phyloP scores from a whole-genome alignment of 53 echinoderm and acorn worm genomes.

The Stichopus horrens region DNA sequence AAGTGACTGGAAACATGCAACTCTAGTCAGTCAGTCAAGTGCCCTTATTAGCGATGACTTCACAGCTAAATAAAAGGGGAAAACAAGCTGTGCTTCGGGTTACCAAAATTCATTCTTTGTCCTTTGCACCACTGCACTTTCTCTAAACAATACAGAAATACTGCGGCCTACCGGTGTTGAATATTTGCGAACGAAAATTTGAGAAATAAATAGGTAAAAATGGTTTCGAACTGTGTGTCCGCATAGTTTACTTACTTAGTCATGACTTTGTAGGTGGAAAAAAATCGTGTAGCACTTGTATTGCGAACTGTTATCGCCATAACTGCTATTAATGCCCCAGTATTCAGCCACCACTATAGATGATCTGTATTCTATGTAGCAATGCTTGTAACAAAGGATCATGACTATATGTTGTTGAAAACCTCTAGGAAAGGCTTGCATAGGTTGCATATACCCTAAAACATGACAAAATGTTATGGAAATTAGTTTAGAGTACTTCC shows the following conservation, averaged over 20 bases:
- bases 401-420: no score
- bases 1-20: no score
- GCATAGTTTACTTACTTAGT: background rate
- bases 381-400: no score
- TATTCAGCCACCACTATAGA: no score
- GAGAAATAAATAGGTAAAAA: background rate
- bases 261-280: background rate
- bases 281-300: no score
- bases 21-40: background rate
- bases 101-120: background rate
- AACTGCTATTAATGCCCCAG: no score
- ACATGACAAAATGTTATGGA: no score
- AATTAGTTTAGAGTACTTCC: no score
- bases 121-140: background rate
- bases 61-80: background rate
- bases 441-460: no score
- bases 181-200: background rate
- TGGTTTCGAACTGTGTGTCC: background rate
- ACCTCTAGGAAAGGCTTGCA: no score
- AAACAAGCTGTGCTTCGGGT: background rate
- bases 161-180: background rate
- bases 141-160: background rate
- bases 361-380: no score
- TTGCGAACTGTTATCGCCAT: no score
- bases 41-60: background rate